Evolutionary conservation across 2,113 vertebrate genomes (phyloP).

Genomic region (Pluvianellus socialis): DNA sequence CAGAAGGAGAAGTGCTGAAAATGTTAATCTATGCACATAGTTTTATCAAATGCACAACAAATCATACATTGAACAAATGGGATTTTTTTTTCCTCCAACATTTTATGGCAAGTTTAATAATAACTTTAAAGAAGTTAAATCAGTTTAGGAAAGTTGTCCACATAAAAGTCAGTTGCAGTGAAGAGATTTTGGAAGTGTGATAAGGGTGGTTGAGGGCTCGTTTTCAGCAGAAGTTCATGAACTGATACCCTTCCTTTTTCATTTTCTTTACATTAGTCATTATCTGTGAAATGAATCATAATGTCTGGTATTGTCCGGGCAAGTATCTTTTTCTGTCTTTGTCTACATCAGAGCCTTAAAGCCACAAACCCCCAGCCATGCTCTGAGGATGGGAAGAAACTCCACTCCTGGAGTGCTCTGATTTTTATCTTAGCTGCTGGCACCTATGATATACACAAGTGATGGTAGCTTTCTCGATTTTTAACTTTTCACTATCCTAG

Average conservation of each 20-base stretch:
- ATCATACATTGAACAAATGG: neutral
- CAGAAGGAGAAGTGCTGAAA: neutral
- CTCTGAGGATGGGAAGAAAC: neutral
- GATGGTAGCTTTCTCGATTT: neutral
- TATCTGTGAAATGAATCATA: neutral
- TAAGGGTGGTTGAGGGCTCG: neutral
- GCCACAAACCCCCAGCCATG: neutral
- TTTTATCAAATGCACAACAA: neutral
- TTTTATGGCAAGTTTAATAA: neutral
- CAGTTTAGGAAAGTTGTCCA: neutral
- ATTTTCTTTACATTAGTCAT: neutral
- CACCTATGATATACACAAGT: neutral
- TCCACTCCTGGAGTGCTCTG: neutral
- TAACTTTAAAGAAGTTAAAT: neutral
- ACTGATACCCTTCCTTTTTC: neutral
- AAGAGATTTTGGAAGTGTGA: neutral
- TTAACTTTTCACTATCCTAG: neutral
- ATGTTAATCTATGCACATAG: neutral
- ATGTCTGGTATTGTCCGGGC: neutral
- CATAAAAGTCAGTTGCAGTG: neutral
- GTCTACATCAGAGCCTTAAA: neutral
- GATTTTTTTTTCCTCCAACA: neutral
- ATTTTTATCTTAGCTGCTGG: neutral
- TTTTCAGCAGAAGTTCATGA: neutral
- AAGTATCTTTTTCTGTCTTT: neutral